Evolutionary conservation across 2,113 vertebrate species (phyloP).

Genomic region (Mobula hypostoma): DNA sequence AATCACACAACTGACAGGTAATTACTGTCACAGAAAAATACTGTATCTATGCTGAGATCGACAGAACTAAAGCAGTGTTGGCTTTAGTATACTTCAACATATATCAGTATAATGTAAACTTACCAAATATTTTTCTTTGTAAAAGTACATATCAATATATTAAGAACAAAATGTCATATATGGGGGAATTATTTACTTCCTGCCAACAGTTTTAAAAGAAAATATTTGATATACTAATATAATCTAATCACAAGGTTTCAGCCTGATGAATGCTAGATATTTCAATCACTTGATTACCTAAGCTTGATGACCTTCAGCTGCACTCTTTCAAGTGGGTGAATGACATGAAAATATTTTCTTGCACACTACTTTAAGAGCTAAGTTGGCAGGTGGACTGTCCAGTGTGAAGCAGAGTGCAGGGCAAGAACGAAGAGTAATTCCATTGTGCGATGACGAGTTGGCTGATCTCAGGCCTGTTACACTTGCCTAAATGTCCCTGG

Average conservation of each 20-base stretch:
- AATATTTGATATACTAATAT: constrained; percentile 8
- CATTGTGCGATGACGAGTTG: neutral
- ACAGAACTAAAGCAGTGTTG: neutral
- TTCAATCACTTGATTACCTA: neutral
- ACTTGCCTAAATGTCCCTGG: neutral
- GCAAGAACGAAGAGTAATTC: neutral
- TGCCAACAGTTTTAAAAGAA: constrained; percentile 24
- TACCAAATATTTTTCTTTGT: neutral
- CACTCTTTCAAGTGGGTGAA: neutral
- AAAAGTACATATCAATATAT: neutral
- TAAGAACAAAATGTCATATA: neutral
- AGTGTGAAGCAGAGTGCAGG: neutral
- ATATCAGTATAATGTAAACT: neutral
- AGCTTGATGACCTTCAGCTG: neutral
- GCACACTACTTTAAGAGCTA: neutral
- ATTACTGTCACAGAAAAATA: neutral
- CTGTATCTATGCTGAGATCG: too few relatives aligned
- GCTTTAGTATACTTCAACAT: neutral
- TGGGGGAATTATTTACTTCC: neutral
- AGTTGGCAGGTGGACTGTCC: neutral
- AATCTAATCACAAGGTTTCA: neutral
- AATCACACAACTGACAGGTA: neutral
- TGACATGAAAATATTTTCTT: neutral
- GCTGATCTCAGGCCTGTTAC: neutral
- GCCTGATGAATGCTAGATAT: neutral